These are phyloP conservation scores for Leucopsar rothschildi DNA, from an alignment of 2,113 vertebrate genomes.

Conservation along the genomic window DNA sequence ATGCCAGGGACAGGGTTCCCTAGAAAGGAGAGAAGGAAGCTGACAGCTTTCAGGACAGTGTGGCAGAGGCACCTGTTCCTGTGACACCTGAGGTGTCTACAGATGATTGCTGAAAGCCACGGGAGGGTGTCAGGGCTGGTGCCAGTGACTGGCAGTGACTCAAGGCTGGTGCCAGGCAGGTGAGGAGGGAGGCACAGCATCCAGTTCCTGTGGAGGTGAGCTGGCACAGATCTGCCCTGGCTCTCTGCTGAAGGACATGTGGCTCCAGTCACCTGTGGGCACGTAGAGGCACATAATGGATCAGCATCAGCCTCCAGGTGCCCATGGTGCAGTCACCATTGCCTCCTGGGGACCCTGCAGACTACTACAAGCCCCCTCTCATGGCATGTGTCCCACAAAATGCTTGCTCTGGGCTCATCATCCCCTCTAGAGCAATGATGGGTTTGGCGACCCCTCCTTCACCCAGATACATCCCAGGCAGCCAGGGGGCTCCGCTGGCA, in stretches of 20 bases:
- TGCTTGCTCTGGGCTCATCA: fast-evolving
- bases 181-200: background rate
- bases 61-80: background rate
- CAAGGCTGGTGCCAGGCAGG: background rate
- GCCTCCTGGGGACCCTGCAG: background rate
- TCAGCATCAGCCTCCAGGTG: background rate
- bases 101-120: fast-evolving
- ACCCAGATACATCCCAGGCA: background rate
- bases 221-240: background rate
- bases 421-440: background rate
- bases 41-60: background rate
- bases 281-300: fast-evolving
- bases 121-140: background rate
- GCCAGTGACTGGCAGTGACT: background rate
- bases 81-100: background rate
- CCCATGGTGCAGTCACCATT: fast-evolving
- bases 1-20: background rate
- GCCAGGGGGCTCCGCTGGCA: fast-evolving
- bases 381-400: fast-evolving
- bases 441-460: background rate
- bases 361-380: background rate
- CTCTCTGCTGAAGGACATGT: background rate
- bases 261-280: background rate
- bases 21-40: background rate
- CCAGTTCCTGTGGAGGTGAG: background rate